Evolutionary conservation across 2,797 vertebrate species (phyloP), one percentile per base, ranked within the genome.

Genomic region (Rousettus madagascariensis): DNA sequence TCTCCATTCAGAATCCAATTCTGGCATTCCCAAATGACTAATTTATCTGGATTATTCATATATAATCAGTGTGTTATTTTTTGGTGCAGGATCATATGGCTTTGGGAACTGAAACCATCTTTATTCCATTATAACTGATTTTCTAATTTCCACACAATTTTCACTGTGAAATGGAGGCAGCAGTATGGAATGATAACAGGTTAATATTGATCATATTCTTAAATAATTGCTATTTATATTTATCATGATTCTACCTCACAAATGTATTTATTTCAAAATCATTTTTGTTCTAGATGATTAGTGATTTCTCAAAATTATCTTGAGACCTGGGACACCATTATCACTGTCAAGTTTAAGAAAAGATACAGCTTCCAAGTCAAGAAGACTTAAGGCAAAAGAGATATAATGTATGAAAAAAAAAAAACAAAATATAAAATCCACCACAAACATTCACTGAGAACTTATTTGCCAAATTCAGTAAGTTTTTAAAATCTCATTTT

Each of bases 71-170:
- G 41, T 84, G 33, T 46, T 94, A 68, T 87, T 91, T 95, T 97
- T 95, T 16, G 2, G 10, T 87, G 8, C 69, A 77, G 68, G 59
- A 61, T 97, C 85, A 91, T 72, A 92, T 92, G 82, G 46, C 41
- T 89, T 95, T 92, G 65, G 92, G 90, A 46, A 86, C n/a, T 83
- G 33, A 90, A 93, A 86, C 49, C 38, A 86, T 41, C 55, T 95
- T 92, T 55, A 94, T 96, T 96, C 93, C 43, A 95, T 84, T 96
- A 77, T 72, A 78, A 86, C 63, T 84, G 80, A 91, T 96, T 95
- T 88, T 91, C 53, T 92, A 83, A 82, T 43, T 46, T 88, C 49
- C 77, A 43, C 33, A 74, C 3, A 66, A 46, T 61, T 78, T 92
- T 93, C 43, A 38, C 24, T 89, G 43, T 28, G 82, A 53, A 94